phyloP scores from a whole-genome alignment of 37 sponge, comb jelly and placozoan genomes.

The Amphimedon queenslandica region DNA sequence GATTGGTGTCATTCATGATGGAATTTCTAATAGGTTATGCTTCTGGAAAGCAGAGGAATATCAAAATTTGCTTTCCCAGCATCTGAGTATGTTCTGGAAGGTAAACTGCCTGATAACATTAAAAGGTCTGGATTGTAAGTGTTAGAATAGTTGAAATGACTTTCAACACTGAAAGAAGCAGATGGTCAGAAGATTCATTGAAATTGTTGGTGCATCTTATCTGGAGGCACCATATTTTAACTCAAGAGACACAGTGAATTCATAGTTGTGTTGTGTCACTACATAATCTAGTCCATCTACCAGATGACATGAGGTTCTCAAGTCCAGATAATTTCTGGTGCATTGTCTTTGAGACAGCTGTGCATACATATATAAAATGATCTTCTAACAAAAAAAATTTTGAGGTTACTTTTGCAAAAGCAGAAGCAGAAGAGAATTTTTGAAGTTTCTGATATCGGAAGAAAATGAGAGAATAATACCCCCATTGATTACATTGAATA shows the following conservation, averaged over 20 bases:
- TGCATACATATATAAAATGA: slow-evolving; percentile 13
- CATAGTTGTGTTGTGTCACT: slow-evolving; percentile 24
- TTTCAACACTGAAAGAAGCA: slow-evolving; percentile 12
- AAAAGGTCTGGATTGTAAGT: slow-evolving; percentile 20
- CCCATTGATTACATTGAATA: no score
- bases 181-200: slow-evolving; percentile 12
- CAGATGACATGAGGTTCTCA: slow-evolving; percentile 29
- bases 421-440: slow-evolving; percentile 24
- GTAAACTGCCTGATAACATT: slow-evolving; percentile 12
- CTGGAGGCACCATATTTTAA: slow-evolving; percentile 24
- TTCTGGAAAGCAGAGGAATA: slow-evolving; percentile 50
- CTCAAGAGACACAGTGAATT: slow-evolving; percentile 27
- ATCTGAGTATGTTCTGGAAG: slow-evolving; percentile 29
- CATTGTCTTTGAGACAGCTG: slow-evolving; percentile 28
- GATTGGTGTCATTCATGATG: slow-evolving; percentile 25
- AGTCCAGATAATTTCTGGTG: slow-evolving; percentile 50
- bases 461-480: no score
- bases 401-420: slow-evolving; percentile 24
- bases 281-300: slow-evolving; percentile 26
- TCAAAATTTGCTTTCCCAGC: slow-evolving; percentile 28
- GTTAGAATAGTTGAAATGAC: slow-evolving; percentile 22
- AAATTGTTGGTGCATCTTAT: slow-evolving; percentile 3
- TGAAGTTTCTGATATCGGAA: no score
- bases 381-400: slow-evolving; percentile 35
- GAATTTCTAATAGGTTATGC: slow-evolving; percentile 18